Evolutionary conservation across 1,140 invertebrate species (phyloP).

Genomic region (Drosophila pandora): DNA sequence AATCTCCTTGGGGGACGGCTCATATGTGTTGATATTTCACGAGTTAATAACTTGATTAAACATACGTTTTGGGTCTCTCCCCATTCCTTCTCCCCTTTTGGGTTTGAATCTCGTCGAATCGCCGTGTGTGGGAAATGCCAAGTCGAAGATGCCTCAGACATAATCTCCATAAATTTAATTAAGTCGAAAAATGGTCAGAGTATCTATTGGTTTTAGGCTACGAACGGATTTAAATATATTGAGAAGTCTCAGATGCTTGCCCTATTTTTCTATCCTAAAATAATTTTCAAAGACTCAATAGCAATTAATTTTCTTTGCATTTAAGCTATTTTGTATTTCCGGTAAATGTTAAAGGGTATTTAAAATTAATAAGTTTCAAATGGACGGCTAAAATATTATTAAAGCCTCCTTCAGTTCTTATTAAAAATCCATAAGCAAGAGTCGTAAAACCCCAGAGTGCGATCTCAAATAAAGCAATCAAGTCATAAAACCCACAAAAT

Average conservation of each 20-base stretch:
- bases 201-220: slow-evolving; percentile 10
- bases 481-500: slow-evolving; percentile 69
- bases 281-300: not conserved
- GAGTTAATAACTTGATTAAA: slow-evolving; percentile 82
- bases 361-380: not conserved
- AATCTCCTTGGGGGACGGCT: slow-evolving; percentile 55
- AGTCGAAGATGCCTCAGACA: slow-evolving; percentile 19
- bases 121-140: slow-evolving; percentile 75
- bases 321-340: slow-evolving; percentile 1
- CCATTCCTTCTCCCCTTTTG: slow-evolving; percentile 5
- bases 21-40: slow-evolving; percentile 78
- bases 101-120: slow-evolving; percentile 3
- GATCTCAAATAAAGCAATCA: slow-evolving; percentile 55
- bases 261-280: slow-evolving; percentile 4
- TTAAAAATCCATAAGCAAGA: slow-evolving; percentile 51
- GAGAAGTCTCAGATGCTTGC: slow-evolving; percentile 8
- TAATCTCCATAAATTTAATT: slow-evolving; percentile 76
- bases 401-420: slow-evolving; percentile 24
- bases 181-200: slow-evolving; percentile 46
- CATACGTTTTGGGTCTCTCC: slow-evolving; percentile 47
- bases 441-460: slow-evolving; percentile 32
- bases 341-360: not conserved
- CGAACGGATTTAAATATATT: slow-evolving; percentile 6
- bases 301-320: not conserved
- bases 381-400: not conserved